Percentiles rank a stretch among this genome's conserved stretches.
Conservation (phyloP, 2,888 invertebrate species). For the Mayetiola destructor region DNA sequence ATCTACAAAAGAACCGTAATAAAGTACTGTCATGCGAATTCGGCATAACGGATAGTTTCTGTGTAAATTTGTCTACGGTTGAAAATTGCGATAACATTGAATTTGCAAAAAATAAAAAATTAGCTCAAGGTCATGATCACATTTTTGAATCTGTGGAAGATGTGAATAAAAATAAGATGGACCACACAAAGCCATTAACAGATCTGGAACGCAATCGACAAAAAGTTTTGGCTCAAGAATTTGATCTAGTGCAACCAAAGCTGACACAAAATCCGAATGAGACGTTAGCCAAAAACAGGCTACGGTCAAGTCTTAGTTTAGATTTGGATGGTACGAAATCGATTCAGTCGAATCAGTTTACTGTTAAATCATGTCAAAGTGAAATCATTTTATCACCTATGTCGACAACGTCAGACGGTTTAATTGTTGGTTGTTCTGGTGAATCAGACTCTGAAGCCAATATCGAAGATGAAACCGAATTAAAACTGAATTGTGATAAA, state of each 20-base stretch:
- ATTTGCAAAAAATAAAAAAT: background rate
- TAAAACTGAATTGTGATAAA: background rate
- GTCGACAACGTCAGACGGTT: slow-evolving; percentile 24
- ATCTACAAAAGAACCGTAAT: slow-evolving; percentile 31
- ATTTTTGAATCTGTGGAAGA: background rate
- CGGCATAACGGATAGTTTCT: background rate
- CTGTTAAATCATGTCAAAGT: slow-evolving; percentile 17
- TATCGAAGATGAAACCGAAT: background rate
- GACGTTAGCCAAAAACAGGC: background rate
- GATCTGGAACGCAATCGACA: slow-evolving; percentile 25
- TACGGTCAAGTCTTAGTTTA: slow-evolving; percentile 21
- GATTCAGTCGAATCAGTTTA: background rate
- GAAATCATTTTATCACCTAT: slow-evolving; percentile 23
- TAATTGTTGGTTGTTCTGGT: background rate
- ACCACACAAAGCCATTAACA: background rate
- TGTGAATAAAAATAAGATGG: background rate
- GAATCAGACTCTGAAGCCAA: background rate
- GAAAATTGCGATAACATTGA: background rate
- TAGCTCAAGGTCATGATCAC: background rate
- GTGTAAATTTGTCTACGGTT: background rate
- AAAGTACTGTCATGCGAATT: slow-evolving; percentile 29
- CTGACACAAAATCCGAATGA: background rate
- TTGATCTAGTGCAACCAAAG: background rate
- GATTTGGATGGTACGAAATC: slow-evolving; percentile 23
- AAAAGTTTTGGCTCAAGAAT: slow-evolving; percentile 17